Evolutionary conservation across 2,888 invertebrate species (phyloP).

Genomic region (Acleris sparsana): DNA sequence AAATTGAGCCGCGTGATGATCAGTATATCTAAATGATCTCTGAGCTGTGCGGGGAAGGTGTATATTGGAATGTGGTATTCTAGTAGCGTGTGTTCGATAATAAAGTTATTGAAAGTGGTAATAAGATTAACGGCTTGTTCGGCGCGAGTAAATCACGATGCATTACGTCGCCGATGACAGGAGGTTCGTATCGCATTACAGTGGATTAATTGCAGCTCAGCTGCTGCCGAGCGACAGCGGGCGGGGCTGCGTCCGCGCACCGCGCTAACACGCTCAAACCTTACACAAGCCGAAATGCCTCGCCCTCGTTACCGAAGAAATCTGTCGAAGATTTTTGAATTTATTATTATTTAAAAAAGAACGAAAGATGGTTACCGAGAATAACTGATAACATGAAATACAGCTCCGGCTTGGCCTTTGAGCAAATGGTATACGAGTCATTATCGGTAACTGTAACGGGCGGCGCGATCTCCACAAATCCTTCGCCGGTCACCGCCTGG

Average conservation of each 20-base stretch:
- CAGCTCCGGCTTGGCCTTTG: slow-evolving; percentile 61
- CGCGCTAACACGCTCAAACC: slow-evolving; percentile 41
- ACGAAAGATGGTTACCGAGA: slow-evolving; percentile 56
- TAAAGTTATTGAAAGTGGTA: slow-evolving; percentile 83
- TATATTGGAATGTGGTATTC: slow-evolving; percentile 61
- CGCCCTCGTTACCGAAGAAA: slow-evolving; percentile 30
- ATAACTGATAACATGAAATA: slow-evolving; percentile 67
- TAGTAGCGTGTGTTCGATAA: slow-evolving; percentile 65
- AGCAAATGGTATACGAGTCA: slow-evolving; percentile 72
- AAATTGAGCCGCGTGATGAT: slow-evolving; percentile 55
- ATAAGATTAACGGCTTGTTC: slow-evolving; percentile 81
- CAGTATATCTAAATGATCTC: slow-evolving; percentile 56
- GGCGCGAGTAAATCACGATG: slow-evolving; percentile 79
- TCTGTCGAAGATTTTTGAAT: slow-evolving; percentile 40
- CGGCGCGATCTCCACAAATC: slow-evolving; percentile 71
- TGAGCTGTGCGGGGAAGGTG: slow-evolving; percentile 60
- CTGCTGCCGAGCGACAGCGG: slow-evolving; percentile 54
- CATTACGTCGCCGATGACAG: slow-evolving; percentile 80
- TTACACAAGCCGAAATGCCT: slow-evolving; percentile 19
- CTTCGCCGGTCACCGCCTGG: slow-evolving; percentile 49
- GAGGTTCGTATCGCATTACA: slow-evolving; percentile 78
- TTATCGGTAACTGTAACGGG: slow-evolving; percentile 72
- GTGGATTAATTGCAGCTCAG: slow-evolving; percentile 77
- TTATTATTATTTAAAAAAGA: slow-evolving; percentile 51
- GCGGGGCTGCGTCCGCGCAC: slow-evolving; percentile 56